Evolutionary conservation across 2,888 invertebrate genomes (phyloP), one percentile per base, ranked within the genome.

Genomic region (Eristalis arbustorum): DNA sequence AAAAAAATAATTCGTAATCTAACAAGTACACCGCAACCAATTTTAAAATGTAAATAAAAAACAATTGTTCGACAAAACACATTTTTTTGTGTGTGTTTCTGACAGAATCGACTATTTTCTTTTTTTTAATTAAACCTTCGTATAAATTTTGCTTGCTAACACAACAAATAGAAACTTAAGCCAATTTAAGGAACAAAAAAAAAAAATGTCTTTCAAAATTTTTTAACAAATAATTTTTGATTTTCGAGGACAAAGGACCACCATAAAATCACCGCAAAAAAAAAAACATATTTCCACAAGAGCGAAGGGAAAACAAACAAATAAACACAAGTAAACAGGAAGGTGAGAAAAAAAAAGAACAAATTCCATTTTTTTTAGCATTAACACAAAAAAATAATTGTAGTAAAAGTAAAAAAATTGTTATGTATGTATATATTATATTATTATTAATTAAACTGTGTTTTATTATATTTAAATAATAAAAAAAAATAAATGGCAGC

Each of bases 401-500:
- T 78, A 66, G 40, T 42, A 78, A 62, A 62, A 59, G 56, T 72
- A 69, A 74, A 69, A 64, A 75, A 69, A 74, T 61, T 57, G 69
- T 74, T 80, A 74, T 68, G 59, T 68, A 73, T 73, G 66, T 59
- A 37, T 62, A 79, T 74, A 73, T 67, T 76, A 68, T 42, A 76
- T 76, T 57, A 79, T 81, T 63, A 75, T 67, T 78, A 40, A 63
- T 84, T 73, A 34, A 23, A 79, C 63, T 74, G 56, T 49, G 49
- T 82, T 67, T 74, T 40, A 68, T 69, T 73, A 78, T 25, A 73
- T 72, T 77, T 69, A 78, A 85, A 40, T 73, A 74, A 74, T 74
- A 69, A 69, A 63, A 69, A 77, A 74, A 68, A 69, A 69, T 57
- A 69, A 77, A 82, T 82, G 85, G 85, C 85, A 87, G 85, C 73